These are phyloP conservation scores for Drosophila affinis DNA, from an alignment of 2,888 invertebrate species.

Conservation along the genomic window DNA sequence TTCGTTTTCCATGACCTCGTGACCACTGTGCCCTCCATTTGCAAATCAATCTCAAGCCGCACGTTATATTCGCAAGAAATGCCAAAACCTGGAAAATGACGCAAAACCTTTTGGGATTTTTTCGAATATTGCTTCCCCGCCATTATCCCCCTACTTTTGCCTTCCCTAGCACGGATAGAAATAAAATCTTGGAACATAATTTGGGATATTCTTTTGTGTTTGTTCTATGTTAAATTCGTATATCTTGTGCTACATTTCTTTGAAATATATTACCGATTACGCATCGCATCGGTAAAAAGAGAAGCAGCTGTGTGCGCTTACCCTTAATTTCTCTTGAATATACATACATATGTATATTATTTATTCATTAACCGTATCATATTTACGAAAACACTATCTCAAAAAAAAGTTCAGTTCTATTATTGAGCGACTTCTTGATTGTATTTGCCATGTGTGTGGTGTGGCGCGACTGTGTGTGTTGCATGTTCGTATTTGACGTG, in stretches of 20 bases:
- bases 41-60: conserved; percentile 29
- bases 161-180: background rate
- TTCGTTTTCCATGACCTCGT: background rate
- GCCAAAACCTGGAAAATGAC: conserved; percentile 35
- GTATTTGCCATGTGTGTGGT: conserved; percentile 20
- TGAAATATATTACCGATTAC: background rate
- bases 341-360: conserved; percentile 14
- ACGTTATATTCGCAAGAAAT: background rate
- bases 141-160: background rate
- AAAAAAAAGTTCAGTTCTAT: conserved; percentile 69
- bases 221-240: background rate
- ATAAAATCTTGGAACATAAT: background rate
- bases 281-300: background rate
- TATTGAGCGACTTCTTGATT: conserved; percentile 34
- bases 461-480: conserved; percentile 26
- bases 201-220: background rate
- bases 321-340: conserved; percentile 9
- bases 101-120: conserved; percentile 17
- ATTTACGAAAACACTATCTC: conserved; percentile 79
- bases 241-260: background rate
- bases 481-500: conserved; percentile 60
- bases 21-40: conserved; percentile 26
- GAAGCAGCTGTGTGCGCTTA: background rate
- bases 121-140: background rate
- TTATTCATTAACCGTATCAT: conserved; percentile 37